phyloP scores from a whole-genome alignment of 2,888 invertebrate genomes.

The Latrodectus hesperus region DNA sequence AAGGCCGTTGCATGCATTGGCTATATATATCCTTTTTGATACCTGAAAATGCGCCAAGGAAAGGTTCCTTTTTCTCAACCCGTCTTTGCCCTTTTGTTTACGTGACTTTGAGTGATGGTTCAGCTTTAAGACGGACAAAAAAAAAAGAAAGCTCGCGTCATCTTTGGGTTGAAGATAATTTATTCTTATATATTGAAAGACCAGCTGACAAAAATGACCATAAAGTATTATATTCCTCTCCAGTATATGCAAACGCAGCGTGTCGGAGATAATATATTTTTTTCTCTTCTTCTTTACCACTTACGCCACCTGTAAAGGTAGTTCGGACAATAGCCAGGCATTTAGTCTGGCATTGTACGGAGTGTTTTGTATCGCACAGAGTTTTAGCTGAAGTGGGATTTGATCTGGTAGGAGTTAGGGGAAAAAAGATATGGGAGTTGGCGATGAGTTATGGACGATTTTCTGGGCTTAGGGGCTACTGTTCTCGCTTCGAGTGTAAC shows the following conservation, averaged over 20 bases:
- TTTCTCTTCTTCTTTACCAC: conserved; percentile 16
- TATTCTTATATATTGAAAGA: conserved; percentile 67
- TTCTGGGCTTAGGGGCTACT: conserved; percentile 32
- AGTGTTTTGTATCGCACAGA: conserved; percentile 3
- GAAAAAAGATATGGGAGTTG: conserved; percentile 1
- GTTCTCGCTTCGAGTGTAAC: conserved; percentile 24
- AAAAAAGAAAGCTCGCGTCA: conserved; percentile 30
- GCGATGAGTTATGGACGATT: conserved; percentile 46
- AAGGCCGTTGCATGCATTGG: not conserved
- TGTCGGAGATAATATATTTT: conserved; percentile 40
- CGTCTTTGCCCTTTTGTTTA: conserved; percentile 49
- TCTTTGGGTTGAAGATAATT: conserved; percentile 46
- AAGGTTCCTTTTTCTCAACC: conserved; percentile 25
- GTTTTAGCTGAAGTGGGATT: conserved; percentile 46
- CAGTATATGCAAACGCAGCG: conserved; percentile 47
- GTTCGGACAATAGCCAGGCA: conserved; percentile 60
- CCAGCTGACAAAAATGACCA: conserved; percentile 67
- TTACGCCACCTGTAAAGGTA: conserved; percentile 54
- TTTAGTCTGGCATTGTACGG: conserved; percentile 59
- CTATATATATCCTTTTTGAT: conserved; percentile 9
- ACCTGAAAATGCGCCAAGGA: conserved; percentile 2
- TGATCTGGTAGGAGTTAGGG: conserved; percentile 30
- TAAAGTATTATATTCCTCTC: conserved; percentile 58
- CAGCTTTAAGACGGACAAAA: conserved; percentile 24
- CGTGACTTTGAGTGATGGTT: conserved; percentile 58